Evolutionary conservation across 2,113 vertebrate species (phyloP).

Genomic region (Platysternon megacephalum): DNA sequence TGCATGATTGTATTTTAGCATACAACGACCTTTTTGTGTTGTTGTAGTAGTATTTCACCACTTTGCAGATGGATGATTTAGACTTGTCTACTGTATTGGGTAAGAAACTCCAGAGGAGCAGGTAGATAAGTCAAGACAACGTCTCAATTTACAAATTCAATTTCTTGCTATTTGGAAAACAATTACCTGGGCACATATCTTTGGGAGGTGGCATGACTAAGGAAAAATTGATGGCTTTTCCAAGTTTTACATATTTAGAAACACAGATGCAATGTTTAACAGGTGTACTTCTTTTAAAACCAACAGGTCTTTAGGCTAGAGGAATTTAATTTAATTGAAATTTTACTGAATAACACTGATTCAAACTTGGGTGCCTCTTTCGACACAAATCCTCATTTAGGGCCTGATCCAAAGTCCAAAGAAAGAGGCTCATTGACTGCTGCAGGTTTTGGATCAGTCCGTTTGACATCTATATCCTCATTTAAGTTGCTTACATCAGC

Average conservation of each 20-base stretch:
- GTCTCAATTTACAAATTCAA: constrained; percentile 11
- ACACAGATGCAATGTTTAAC: background rate
- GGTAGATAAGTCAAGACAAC: constrained; percentile 35
- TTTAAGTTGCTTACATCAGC: background rate
- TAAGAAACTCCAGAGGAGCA: constrained; percentile 8
- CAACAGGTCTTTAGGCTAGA: background rate
- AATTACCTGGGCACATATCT: background rate
- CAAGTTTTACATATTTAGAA: background rate
- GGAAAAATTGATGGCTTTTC: background rate
- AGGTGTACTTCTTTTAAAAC: background rate
- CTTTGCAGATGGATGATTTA: constrained; percentile 66
- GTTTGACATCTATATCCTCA: background rate
- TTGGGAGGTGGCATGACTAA: background rate
- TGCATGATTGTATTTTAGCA: constrained; percentile 67
- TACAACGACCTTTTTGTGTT: background rate
- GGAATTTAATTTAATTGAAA: background rate
- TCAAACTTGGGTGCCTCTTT: background rate
- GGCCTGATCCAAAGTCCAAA: background rate
- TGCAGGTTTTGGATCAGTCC: background rate
- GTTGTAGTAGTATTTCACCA: background rate
- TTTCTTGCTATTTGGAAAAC: constrained; percentile 19
- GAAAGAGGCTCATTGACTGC: background rate
- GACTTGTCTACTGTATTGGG: constrained; percentile 52
- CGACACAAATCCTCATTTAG: background rate
- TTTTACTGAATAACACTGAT: background rate